Base-by-base conservation (phyloP, 1,140 invertebrate species). In the Chelonus insularis region DNA sequence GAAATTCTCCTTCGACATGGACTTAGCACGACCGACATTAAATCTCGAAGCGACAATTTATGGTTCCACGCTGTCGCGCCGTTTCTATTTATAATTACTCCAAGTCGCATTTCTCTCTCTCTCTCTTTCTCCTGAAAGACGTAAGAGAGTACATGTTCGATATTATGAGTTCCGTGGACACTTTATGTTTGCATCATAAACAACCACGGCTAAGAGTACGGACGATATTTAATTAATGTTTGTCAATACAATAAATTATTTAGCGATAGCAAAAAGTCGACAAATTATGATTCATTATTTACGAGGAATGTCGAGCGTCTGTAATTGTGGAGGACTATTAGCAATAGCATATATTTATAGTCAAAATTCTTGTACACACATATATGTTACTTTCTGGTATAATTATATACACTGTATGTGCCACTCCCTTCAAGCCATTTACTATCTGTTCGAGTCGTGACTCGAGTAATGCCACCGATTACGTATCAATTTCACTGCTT, bases 31-130 rank as follows among this genome's bases (percentile, higher is more conserved):
- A 54, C 34, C 56, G 52, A 59, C 61, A 60, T 58, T 69, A 69
- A 71, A 69, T 69, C 70, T 64, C 66, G 63, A 71, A 68, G 64
- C 66, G 68, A 67, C 66, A 71, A 71, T 69, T 71, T 71, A 71
- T 71, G 66, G 63, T 71, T 68, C 62, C 69, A 63, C 62, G 59
- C 60, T 63, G 68, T 71, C 66, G 68, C 68, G 67, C 62, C 68
- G 63, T 64, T 65, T 70, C 70, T 68, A 71, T 69, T 69, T 69
- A 68, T 69, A 69, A 69, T 68, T 71, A 51, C 39, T 37, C 18
- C 48, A 55, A 1, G 55, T 59, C 36, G 52, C 52, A 39, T 55
- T 55, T 29, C 48, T 5, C 52, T 55, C 52, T 37, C 52, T 7
- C 25, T 29, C 25, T 29, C 25, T 29, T 9, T 45, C 43, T 18